Base-by-base conservation (phyloP, 1,140 invertebrate genomes). In the Melipona quadrifasciata region DNA sequence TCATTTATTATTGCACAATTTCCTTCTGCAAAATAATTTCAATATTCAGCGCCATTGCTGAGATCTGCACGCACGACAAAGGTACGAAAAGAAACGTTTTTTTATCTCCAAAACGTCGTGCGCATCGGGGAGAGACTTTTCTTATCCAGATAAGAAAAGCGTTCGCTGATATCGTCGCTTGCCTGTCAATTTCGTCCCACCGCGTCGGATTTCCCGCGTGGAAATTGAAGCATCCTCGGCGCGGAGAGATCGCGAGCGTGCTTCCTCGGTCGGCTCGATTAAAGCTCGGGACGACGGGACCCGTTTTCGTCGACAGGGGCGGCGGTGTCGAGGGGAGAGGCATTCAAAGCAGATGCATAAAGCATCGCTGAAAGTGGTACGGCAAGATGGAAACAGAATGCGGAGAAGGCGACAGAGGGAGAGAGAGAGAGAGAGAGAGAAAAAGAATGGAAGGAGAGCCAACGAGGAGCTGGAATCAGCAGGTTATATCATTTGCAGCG, bases 391-490 rank as follows among this genome's bases (percentile, higher is more conserved):
- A n/a, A 16, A 21, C 16, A 12, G 51, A 19, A 1, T 67, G 61
- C 24, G 74, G 58, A 14, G 53, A 53, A 77, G 34, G 14, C 16
- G 31, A 4, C 14, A 17, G 16, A 24, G 21, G 17, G 34, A 51
- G 11, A 27, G 51, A 31, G 19, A 5, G n/a, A 27, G 39, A 47
- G 8, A 47, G 39, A 17, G 3, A 24, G 21, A n/a, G 39, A 64
- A 47, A 47, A 47, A 47, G 39, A 47, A 47, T 47, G 39, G 39
- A 47, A 47, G 6, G 39, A 31, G 34, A 17, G 17, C 65, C 19
- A 31, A 27, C 21, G 65, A 31, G n/a, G 31, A n/a, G 61, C 47
- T 78, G 76, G n/a, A 81, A 81, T 81, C 68, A 81, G 68, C 68
- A 21, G 51, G 55, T 53, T 31, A 57, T 81, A 81, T 81, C 79